These are phyloP conservation scores for Echinarachnius parma DNA, from an alignment of 53 echinoderm and acorn worm genomes.

Conservation along the genomic window DNA sequence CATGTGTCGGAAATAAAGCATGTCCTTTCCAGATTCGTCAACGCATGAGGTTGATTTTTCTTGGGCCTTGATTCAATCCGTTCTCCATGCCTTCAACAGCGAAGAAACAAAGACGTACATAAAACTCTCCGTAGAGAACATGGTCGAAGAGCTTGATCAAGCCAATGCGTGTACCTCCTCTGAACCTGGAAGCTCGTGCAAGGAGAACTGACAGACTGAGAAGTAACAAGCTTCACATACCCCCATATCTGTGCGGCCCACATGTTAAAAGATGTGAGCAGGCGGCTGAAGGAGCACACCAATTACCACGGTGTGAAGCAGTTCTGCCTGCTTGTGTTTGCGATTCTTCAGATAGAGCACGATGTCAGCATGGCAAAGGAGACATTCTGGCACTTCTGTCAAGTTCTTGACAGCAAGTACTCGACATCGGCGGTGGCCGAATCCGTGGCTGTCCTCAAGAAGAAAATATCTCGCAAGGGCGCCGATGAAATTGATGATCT, in stretches of 20 bases:
- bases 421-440: not conserved
- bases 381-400: slow-evolving; percentile 31
- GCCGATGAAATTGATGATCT: not conserved
- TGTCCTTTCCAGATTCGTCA: slow-evolving; percentile 33
- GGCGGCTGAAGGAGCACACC: slow-evolving; percentile 2
- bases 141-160: too few relatives aligned
- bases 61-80: slow-evolving; percentile 51
- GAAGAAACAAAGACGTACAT: slow-evolving; percentile 34
- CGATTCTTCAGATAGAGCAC: slow-evolving; percentile 25
- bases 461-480: not conserved
- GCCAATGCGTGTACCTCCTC: too few relatives aligned
- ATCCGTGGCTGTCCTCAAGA: not conserved
- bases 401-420: not conserved
- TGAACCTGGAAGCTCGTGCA: slow-evolving; percentile 12
- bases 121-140: too few relatives aligned
- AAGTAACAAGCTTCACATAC: slow-evolving; percentile 30
- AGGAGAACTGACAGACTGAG: not conserved
- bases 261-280: slow-evolving; percentile 42
- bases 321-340: slow-evolving; percentile 36
- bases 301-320: slow-evolving; percentile 23
- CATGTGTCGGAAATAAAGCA: slow-evolving; percentile 51
- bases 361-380: not conserved
- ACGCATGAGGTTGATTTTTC: slow-evolving; percentile 41
- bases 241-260: slow-evolving; percentile 53
- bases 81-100: slow-evolving; percentile 29